A percentile compares a stretch with the other conserved stretches of the same genome.
phyloP scores from a whole-genome alignment of 2,113 vertebrate genomes.

The Gymnogyps californianus region DNA sequence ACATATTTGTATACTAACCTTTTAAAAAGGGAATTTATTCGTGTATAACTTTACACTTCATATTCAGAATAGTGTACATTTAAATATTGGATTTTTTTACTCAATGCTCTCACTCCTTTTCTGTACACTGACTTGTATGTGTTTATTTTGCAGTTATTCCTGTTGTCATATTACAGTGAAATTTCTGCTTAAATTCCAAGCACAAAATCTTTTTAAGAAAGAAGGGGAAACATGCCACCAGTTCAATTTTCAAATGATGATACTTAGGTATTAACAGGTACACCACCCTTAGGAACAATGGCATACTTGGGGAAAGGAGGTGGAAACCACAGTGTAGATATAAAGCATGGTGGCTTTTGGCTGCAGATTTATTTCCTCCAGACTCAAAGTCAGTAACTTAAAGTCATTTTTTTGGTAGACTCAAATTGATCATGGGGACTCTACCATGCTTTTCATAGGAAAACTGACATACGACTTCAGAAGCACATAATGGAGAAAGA shows the following conservation, averaged over 20 bases:
- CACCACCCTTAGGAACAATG: background rate
- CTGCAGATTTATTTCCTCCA: background rate
- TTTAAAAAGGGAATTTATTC: background rate
- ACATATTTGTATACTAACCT: background rate
- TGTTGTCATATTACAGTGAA: background rate
- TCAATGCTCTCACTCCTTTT: background rate
- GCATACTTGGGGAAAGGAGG: background rate
- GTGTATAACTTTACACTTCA: background rate
- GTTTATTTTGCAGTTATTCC: background rate
- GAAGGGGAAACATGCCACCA: background rate
- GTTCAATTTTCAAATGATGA: background rate
- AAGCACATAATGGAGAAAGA: background rate
- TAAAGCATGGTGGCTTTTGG: background rate
- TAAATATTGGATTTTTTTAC: background rate
- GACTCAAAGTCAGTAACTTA: background rate
- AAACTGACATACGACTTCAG: background rate
- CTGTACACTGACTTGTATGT: background rate
- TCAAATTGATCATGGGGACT: background rate
- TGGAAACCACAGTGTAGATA: background rate
- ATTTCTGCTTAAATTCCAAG: background rate
- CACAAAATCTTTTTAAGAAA: background rate
- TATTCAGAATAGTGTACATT: background rate
- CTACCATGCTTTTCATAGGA: background rate
- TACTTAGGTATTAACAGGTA: background rate
- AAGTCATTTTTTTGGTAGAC: background rate